Base-by-base conservation (phyloP, 2,797 vertebrate genomes). In the Gouania willdenowi region DNA sequence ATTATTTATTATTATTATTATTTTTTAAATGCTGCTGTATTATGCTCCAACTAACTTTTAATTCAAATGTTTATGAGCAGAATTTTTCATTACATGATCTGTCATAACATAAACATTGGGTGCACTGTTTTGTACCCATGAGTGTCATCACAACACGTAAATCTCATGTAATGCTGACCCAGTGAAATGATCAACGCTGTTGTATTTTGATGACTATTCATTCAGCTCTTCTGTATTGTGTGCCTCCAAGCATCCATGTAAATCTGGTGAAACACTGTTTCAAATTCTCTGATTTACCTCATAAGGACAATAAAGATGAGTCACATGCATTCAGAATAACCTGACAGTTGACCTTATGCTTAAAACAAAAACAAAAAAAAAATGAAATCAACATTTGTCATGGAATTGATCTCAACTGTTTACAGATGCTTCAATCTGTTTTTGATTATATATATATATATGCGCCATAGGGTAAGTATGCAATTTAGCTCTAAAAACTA, bases 81-180 rank as follows among this genome's bases (percentile, higher is more conserved):
- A 62, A 53, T 59, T 52, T 62, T 45, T 41, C 54, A 44, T 34
- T 60, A 37, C 59, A 33, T 50, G 43, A 37, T 35, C 22, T 41
- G 41, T n/a, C 45, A 51, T 44, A 71, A 64, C 57, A 54, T 70
- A 71, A 71, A 64, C 57, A 54, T 70, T 71, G 59, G 54, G 54
- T 73, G 60, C 49, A 50, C 79, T 81, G 72, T 82, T 74, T 70
- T 48, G 68, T 58, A 41, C 49, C 37, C 38, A 48, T 27, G 42
- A 61, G 45, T 77, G 61, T 71, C 59, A 54, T 71, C 26, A 33
- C 37, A 59, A 61, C 16, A 39, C 80, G 69, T 76, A 75, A 71
- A 75, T 69, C 64, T 39, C 15, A 66, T 68, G 27, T 44, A 66
- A n/a, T n/a, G n/a, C n/a, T n/a, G n/a, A n/a, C n/a, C n/a, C n/a